Conservation (phyloP, 1,140 invertebrate species). For the Hetaerina americana region DNA sequence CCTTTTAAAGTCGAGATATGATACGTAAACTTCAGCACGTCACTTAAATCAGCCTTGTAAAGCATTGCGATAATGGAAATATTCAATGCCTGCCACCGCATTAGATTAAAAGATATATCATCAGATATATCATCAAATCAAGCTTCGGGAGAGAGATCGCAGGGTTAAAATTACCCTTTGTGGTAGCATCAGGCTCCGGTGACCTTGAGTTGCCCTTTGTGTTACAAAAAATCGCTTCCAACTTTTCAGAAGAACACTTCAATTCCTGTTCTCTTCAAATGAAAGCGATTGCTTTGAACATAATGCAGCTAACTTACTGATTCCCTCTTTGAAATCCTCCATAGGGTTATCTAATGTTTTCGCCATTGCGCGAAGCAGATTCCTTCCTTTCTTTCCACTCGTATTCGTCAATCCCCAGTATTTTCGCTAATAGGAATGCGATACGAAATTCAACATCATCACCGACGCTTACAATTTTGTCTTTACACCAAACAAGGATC, state of each 20-base stretch:
- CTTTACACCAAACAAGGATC: neutral
- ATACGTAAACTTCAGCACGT: neutral
- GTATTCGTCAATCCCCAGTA: neutral
- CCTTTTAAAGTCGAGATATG: neutral
- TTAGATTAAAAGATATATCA: neutral
- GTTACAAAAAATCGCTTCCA: neutral
- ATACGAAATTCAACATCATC: neutral
- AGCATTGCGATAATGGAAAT: neutral
- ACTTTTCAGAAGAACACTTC: neutral
- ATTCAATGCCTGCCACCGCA: neutral
- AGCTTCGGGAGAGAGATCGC: neutral
- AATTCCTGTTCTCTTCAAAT: neutral
- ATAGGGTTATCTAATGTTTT: neutral
- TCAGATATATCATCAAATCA: neutral
- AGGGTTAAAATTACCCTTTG: neutral
- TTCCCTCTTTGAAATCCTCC: neutral
- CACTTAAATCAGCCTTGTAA: neutral
- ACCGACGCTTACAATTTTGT: neutral
- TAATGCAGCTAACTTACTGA: neutral
- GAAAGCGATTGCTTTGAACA: neutral
- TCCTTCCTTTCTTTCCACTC: neutral
- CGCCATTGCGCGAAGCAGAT: no score
- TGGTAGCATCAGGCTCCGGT: neutral
- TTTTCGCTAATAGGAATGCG: neutral
- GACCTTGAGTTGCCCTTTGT: neutral